Evolutionary conservation across 2,797 vertebrate genomes (phyloP).

Genomic region (Propithecus deckenii): DNA sequence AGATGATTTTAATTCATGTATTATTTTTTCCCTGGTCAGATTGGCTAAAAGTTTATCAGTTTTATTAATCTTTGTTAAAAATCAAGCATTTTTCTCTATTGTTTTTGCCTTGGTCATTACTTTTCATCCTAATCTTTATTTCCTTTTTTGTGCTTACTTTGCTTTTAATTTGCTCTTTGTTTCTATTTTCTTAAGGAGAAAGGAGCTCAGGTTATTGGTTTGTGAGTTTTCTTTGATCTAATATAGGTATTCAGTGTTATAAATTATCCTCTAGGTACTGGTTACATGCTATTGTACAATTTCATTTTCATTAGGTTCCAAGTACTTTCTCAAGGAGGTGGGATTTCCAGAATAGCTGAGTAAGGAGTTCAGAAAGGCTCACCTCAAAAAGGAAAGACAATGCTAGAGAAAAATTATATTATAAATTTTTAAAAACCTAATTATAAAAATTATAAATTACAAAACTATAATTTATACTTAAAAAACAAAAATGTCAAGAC

Average conservation of each 20-base stretch:
- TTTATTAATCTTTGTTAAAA: neutral
- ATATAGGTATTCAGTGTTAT: neutral
- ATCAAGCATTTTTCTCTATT: neutral
- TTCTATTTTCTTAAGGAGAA: neutral
- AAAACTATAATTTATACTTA: neutral
- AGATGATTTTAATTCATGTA: neutral
- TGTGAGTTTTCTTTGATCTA: neutral
- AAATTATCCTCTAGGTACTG: neutral
- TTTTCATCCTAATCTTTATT: neutral
- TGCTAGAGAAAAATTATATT: neutral
- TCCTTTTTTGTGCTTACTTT: neutral
- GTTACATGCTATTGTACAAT: neutral
- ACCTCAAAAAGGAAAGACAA: neutral
- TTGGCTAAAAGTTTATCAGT: neutral
- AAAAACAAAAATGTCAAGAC: neutral
- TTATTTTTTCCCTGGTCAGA: neutral
- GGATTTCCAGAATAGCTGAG: neutral
- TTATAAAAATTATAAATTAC: neutral
- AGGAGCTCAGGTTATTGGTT: neutral
- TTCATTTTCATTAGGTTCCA: neutral
- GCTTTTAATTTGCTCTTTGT: neutral
- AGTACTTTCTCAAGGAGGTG: neutral
- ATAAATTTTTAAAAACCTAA: neutral
- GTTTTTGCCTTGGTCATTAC: neutral
- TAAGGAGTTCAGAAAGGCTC: neutral